These are phyloP conservation scores for Microtus ochrogaster DNA, from an alignment of 2,113 vertebrate species.

Conservation along the genomic window DNA sequence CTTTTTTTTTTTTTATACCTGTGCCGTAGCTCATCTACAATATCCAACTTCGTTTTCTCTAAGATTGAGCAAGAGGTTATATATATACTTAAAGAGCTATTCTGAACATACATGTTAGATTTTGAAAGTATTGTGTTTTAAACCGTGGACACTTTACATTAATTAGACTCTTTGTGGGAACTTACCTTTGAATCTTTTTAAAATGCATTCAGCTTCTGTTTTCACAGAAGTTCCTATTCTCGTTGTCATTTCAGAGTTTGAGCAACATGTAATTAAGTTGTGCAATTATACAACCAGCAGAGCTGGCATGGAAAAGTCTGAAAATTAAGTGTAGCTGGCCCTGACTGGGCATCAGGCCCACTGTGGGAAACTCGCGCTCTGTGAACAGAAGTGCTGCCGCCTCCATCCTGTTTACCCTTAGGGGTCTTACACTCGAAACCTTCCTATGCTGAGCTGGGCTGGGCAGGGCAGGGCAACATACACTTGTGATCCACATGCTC, in stretches of 20 bases:
- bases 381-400: not conserved
- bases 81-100: slow-evolving; percentile 37
- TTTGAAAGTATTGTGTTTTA: slow-evolving; percentile 24
- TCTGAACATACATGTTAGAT: not conserved
- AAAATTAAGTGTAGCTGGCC: slow-evolving; percentile 3
- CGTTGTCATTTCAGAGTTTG: slow-evolving; percentile 44
- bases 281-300: slow-evolving; percentile 25
- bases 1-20: not conserved
- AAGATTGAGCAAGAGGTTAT: slow-evolving; percentile 42
- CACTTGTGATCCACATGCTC: too few species aligned
- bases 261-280: slow-evolving; percentile 67
- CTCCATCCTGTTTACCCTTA: not conserved
- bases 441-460: not conserved
- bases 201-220: slow-evolving; percentile 15
- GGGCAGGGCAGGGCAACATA: not conserved
- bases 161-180: not conserved
- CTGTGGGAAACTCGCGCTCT: not conserved
- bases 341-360: not conserved
- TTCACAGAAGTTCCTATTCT: slow-evolving; percentile 34
- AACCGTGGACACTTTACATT: slow-evolving; percentile 7
- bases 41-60: slow-evolving; percentile 28
- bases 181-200: slow-evolving; percentile 47
- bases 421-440: not conserved
- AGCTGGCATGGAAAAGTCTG: slow-evolving; percentile 53
- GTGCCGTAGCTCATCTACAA: not conserved